A percentile compares a stretch with the other conserved stretches of the same genome.
Evolutionary conservation across 2,797 vertebrate species (phyloP).

Genomic region (Pelochelys cantorii): DNA sequence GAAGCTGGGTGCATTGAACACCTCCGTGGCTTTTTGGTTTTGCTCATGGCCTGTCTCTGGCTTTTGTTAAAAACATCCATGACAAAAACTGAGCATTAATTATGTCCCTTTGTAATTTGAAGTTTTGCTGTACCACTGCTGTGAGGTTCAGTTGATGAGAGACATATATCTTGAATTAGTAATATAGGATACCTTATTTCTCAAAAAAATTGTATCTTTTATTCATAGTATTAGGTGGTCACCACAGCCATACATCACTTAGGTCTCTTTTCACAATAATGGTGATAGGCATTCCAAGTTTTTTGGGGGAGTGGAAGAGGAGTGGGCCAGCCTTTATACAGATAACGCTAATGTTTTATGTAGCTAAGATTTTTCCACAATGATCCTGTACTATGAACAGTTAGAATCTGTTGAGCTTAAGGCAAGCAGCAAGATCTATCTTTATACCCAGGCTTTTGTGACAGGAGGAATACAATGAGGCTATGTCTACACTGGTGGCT

Average conservation of each 20-base stretch:
- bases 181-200: background rate
- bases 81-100: too few species aligned
- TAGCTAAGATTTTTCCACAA: background rate
- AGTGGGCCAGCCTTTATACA: background rate
- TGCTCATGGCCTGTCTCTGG: too few species aligned
- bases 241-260: background rate
- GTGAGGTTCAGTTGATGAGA: background rate
- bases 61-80: too few species aligned
- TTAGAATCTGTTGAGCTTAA: rapidly evolving
- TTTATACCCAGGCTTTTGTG: background rate
- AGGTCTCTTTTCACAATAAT: background rate
- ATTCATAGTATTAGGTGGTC: background rate
- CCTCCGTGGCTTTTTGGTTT: background rate
- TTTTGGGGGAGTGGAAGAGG: background rate
- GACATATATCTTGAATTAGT: background rate
- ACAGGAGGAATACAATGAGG: background rate
- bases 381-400: background rate
- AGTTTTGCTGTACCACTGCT: background rate
- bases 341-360: background rate
- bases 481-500: too few species aligned
- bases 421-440: too few species aligned
- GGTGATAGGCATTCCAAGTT: background rate
- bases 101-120: background rate
- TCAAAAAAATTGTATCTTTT: background rate
- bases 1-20: too few species aligned